phyloP scores from a whole-genome alignment of 1,140 invertebrate genomes.

The Bathynomus jamesi region DNA sequence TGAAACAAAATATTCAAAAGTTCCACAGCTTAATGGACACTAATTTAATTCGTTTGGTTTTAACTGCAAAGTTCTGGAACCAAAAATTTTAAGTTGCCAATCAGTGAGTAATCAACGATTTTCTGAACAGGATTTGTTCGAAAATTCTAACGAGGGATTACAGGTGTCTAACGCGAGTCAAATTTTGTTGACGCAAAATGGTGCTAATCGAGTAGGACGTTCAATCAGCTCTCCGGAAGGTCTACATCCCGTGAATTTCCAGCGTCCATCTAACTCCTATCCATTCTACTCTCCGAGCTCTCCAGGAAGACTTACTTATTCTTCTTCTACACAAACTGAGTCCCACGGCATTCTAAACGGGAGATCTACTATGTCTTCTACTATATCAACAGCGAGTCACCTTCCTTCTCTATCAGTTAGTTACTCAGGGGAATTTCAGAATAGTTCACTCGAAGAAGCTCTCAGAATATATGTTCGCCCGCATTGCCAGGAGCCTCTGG shows the following conservation, averaged over 20 bases:
- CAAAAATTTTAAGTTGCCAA: not conserved
- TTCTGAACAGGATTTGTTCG: not conserved
- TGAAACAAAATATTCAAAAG: not conserved
- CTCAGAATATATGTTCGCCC: not conserved
- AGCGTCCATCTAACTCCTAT: not conserved
- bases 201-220: not conserved
- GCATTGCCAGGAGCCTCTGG: not conserved
- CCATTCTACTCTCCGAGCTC: not conserved
- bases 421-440: not conserved
- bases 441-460: not conserved
- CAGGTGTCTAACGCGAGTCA: not conserved
- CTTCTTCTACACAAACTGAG: not conserved
- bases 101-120: not conserved
- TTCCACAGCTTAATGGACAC: not conserved
- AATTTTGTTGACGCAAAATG: not conserved
- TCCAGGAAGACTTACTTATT: not conserved
- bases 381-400: not conserved
- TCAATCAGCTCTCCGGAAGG: not conserved
- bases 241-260: not conserved
- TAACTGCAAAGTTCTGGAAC: not conserved
- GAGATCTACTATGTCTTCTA: not conserved
- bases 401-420: not conserved
- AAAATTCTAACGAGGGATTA: not conserved
- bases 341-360: not conserved
- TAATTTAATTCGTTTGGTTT: not conserved